Percentiles rank a stretch among this genome's conserved stretches.
Conservation (phyloP, 2,888 invertebrate genomes). For the Ochlodes sylvanus region DNA sequence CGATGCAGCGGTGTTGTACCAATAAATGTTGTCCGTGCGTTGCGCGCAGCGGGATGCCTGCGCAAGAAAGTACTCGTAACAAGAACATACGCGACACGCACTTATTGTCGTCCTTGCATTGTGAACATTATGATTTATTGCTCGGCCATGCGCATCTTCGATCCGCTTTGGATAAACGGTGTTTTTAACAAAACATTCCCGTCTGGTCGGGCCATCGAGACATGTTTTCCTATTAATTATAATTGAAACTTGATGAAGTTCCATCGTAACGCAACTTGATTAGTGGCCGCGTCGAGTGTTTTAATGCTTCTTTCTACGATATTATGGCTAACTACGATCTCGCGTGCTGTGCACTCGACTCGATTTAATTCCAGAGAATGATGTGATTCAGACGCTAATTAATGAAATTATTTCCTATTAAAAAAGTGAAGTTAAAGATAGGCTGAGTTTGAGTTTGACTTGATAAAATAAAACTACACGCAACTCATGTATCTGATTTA, state of each 20-base stretch:
- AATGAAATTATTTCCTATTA: constrained; percentile 48
- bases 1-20: constrained; percentile 45
- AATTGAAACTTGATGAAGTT: constrained; percentile 42
- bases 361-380: constrained; percentile 38
- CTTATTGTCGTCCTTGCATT: constrained; percentile 48
- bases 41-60: constrained; percentile 66
- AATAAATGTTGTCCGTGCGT: constrained; percentile 54
- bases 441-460: not conserved
- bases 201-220: not conserved
- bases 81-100: constrained; percentile 66
- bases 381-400: constrained; percentile 25
- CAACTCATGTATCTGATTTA: not conserved
- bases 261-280: constrained; percentile 43
- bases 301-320: constrained; percentile 47
- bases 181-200: constrained; percentile 17
- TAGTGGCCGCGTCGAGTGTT: constrained; percentile 44
- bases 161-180: constrained; percentile 42
- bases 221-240: constrained; percentile 35
- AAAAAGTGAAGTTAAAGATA: constrained; percentile 9
- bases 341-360: constrained; percentile 54
- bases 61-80: constrained; percentile 60
- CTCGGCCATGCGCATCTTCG: constrained; percentile 44
- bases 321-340: constrained; percentile 54
- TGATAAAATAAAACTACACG: constrained; percentile 1
- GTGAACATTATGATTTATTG: constrained; percentile 67